Conservation (phyloP, 2,797 vertebrate genomes). For the Psittacula derbiana region DNA sequence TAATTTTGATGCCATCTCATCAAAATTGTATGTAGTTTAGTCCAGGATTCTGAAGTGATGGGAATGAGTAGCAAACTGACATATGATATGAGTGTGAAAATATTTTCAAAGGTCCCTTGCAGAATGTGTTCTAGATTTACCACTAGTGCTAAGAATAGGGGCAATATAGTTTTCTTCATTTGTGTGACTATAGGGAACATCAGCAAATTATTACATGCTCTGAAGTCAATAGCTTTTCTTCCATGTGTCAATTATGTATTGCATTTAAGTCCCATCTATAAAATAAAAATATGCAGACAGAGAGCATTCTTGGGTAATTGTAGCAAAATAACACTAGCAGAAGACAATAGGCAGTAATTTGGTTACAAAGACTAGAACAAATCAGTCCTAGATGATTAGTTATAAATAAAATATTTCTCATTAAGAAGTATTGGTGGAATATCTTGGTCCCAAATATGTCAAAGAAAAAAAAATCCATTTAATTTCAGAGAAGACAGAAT, state of each 20-base stretch:
- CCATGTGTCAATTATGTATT: neutral
- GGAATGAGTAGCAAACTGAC: neutral
- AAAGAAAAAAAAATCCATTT: neutral
- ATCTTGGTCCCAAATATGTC: neutral
- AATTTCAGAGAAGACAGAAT: neutral
- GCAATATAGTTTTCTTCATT: neutral
- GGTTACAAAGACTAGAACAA: neutral
- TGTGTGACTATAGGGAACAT: neutral
- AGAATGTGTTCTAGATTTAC: neutral
- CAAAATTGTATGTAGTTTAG: neutral
- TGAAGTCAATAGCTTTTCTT: neutral
- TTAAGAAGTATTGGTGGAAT: neutral
- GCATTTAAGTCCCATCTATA: neutral
- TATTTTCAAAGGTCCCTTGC: neutral
- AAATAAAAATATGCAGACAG: neutral
- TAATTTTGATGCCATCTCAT: neutral
- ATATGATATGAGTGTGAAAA: neutral
- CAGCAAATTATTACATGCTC: neutral
- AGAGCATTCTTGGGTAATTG: neutral
- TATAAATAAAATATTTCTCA: conserved; percentile 34
- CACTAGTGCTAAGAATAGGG: neutral
- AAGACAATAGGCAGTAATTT: conserved; percentile 15
- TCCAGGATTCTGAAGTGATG: neutral
- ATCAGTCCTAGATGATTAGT: conserved; percentile 6
- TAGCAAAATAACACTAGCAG: neutral